phyloP scores from a whole-genome alignment of 1,140 invertebrate genomes.

The Teleogryllus occipitalis region DNA sequence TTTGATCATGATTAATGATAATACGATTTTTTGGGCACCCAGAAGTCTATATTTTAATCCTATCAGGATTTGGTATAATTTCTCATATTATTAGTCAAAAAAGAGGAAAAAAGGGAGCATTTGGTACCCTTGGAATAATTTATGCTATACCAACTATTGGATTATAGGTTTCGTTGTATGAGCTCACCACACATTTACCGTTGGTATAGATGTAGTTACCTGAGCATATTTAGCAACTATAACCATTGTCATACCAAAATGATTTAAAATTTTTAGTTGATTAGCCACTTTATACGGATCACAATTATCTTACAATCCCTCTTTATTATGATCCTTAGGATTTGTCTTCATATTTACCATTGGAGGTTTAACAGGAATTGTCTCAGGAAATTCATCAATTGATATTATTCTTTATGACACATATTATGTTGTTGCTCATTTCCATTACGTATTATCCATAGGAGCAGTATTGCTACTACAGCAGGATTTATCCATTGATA shows the following conservation, averaged over 20 bases:
- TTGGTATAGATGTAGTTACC: neutral
- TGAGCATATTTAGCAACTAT: constrained; percentile 47
- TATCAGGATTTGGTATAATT: constrained; percentile 54
- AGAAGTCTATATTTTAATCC: constrained; percentile 67
- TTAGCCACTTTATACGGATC: constrained; percentile 46
- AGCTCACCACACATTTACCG: constrained; percentile 30
- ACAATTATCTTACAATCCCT: constrained; percentile 43
- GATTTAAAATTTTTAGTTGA: constrained; percentile 61
- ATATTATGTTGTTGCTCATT: constrained; percentile 68
- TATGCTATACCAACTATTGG: constrained; percentile 57
- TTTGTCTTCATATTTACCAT: constrained; percentile 59
- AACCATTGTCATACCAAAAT: constrained; percentile 59
- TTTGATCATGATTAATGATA: too few species aligned
- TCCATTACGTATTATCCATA: constrained; percentile 61
- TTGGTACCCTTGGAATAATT: constrained; percentile 51
- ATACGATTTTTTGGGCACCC: constrained; percentile 74
- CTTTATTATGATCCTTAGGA: constrained; percentile 53
- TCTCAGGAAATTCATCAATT: constrained; percentile 60
- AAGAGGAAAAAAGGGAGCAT: constrained; percentile 49
- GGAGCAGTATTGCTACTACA: constrained; percentile 63
- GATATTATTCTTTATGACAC: constrained; percentile 65
- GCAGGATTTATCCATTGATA: constrained; percentile 56
- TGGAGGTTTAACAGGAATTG: constrained; percentile 52
- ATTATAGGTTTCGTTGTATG: constrained; percentile 36
- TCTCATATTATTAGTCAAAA: constrained; percentile 52